phyloP scores from a whole-genome alignment of 30 jellyfish, hydroid and myxozoan genomes.

The Euphysa ruthae region DNA sequence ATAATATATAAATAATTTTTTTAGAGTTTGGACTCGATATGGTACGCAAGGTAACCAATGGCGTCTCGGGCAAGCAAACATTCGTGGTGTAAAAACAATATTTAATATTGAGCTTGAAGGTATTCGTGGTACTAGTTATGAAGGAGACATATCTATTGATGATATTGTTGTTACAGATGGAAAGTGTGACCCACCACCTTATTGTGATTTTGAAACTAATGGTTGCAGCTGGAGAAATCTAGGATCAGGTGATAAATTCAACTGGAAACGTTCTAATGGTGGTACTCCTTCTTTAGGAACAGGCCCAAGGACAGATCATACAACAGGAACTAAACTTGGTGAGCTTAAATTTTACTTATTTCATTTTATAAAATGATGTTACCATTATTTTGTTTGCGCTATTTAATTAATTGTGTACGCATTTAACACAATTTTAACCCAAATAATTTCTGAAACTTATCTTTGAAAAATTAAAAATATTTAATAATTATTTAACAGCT shows the following conservation, averaged over 20 bases:
- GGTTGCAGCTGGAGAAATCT: constrained; percentile 60
- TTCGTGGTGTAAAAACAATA: constrained; percentile 35
- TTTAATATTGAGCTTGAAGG: constrained; percentile 76
- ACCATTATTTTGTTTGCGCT: no score
- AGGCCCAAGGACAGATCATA: constrained; percentile 93
- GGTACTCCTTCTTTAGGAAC: constrained; percentile 99
- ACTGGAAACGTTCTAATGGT: constrained; percentile 81
- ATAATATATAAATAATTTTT: no score
- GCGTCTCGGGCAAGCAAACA: constrained; percentile 79
- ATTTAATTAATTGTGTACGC: no score
- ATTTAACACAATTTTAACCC: no score
- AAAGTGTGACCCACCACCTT: constrained; percentile 54
- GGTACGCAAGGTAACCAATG: constrained; percentile 95
- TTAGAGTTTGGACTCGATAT: constrained; percentile 73
- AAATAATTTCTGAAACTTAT: no score
- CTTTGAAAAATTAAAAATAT: no score
- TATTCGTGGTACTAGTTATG: constrained; percentile 60
- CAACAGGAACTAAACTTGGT: constrained; percentile 92
- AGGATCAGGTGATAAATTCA: constrained; percentile 69
- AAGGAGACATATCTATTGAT: constrained; percentile 89
- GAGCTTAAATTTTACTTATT: no score
- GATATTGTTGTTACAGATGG: constrained; percentile 63
- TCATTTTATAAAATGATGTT: no score
- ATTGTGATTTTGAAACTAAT: constrained; percentile 82
- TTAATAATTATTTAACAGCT: no score